Evolutionary conservation across 30 jellyfish, hydroid and myxozoan genomes (phyloP).

Genomic region (Turritopsis dohrnii): DNA sequence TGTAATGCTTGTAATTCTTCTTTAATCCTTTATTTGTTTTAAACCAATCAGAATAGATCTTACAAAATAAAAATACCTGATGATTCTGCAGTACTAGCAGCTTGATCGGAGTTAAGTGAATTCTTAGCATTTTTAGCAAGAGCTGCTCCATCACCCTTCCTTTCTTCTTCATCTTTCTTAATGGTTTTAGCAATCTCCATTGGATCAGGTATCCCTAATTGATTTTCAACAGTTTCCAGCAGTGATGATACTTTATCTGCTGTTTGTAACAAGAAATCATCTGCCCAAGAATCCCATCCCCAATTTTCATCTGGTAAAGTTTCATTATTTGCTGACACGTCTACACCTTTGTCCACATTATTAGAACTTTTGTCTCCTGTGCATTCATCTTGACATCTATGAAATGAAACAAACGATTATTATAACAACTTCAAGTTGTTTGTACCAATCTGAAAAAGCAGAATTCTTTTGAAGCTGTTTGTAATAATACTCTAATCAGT

Average conservation of each 20-base stretch:
- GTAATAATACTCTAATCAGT: too few relatives aligned
- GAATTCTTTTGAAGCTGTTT: too few relatives aligned
- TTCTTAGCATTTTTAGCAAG: background rate
- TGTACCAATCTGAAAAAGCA: too few relatives aligned
- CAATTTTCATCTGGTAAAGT: slow-evolving; percentile 46
- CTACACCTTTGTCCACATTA: background rate
- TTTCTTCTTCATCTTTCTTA: slow-evolving; percentile 23
- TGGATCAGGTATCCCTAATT: slow-evolving; percentile 96
- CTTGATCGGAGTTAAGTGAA: background rate
- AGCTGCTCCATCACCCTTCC: background rate
- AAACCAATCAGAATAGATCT: too few relatives aligned
- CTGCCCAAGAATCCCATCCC: slow-evolving; percentile 99
- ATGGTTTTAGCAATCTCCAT: slow-evolving; percentile 53
- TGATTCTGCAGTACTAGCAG: background rate
- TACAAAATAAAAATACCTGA: background rate
- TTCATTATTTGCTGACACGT: background rate
- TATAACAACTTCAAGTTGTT: too few relatives aligned
- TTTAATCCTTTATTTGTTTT: too few relatives aligned
- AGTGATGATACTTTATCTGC: slow-evolving; percentile 65
- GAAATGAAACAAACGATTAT: too few relatives aligned
- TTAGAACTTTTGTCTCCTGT: background rate
- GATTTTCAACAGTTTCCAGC: slow-evolving; percentile 74
- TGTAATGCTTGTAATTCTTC: too few relatives aligned
- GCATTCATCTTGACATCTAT: background rate
- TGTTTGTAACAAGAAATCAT: slow-evolving; percentile 59